Conservation (phyloP, 2,888 invertebrate species). For the Drosophila infuscata region DNA sequence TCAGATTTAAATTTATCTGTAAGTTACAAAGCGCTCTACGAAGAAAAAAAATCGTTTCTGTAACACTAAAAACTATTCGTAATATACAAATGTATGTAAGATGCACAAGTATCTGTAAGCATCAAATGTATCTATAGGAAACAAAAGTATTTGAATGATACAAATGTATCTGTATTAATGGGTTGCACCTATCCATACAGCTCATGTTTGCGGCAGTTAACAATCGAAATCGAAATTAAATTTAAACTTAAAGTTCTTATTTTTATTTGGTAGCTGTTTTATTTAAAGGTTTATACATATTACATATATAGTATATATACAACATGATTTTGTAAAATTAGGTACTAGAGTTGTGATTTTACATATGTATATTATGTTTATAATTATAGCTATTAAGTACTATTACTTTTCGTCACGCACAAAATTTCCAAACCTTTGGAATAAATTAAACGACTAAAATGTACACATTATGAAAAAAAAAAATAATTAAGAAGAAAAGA, state of each 20-base stretch:
- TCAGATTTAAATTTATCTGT: background rate
- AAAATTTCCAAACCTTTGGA: constrained; percentile 76
- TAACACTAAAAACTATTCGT: background rate
- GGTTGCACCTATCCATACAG: too few species aligned
- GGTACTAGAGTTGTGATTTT: constrained; percentile 61
- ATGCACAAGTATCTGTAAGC: background rate
- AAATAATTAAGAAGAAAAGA: constrained; percentile 11
- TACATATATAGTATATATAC: constrained; percentile 71
- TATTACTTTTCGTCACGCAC: constrained; percentile 72
- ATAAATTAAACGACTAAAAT: constrained; percentile 81
- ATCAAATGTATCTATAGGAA: background rate
- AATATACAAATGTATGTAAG: background rate
- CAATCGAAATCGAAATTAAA: constrained; percentile 13
- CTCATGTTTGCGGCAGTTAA: background rate
- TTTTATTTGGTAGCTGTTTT: constrained; percentile 78
- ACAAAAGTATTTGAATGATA: background rate
- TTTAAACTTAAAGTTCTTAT: constrained; percentile 3
- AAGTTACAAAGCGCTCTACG: too few species aligned
- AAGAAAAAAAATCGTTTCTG: background rate
- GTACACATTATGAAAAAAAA: constrained; percentile 74
- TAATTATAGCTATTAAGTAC: constrained; percentile 78
- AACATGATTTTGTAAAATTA: constrained; percentile 75
- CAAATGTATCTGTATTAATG: background rate
- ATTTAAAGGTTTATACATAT: constrained; percentile 74
- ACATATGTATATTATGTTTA: constrained; percentile 38